Percentiles rank a stretch among this genome's conserved stretches.
phyloP scores from a whole-genome alignment of 2,113 vertebrate species.

The Coregonus clupeaformis region DNA sequence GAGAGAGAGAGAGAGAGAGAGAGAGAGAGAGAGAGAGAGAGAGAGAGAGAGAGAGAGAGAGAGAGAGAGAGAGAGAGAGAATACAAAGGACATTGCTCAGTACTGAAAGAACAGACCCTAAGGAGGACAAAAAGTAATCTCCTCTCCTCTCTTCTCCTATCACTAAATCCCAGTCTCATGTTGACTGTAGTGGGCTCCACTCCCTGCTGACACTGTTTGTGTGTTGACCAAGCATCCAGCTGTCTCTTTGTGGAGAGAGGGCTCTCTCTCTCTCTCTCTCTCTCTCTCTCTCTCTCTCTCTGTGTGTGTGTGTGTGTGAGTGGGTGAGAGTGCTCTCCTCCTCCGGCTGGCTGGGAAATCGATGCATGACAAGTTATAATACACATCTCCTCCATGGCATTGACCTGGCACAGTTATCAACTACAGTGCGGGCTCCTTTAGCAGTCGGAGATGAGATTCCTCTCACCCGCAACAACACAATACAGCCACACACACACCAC shows the following conservation, averaged over 20 bases:
- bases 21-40: neutral
- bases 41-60: conserved; percentile 16
- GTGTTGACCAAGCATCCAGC: neutral
- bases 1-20: neutral
- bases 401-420: neutral
- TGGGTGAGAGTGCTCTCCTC: too few species aligned
- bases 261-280: neutral
- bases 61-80: conserved; percentile 2
- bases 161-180: too few species aligned
- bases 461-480: neutral
- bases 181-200: neutral
- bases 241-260: neutral
- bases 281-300: neutral
- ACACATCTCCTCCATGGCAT: neutral
- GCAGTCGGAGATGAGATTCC: neutral
- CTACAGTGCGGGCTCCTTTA: neutral
- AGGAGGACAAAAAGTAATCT: neutral
- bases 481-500: neutral
- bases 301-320: too few species aligned
- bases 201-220: conserved; percentile 1
- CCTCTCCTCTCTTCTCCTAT: too few species aligned
- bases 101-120: too few species aligned
- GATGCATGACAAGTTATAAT: neutral
- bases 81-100: neutral
- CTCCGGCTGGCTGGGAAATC: neutral